Evolutionary conservation across 2,888 invertebrate species (phyloP), one percentile per base, ranked within the genome.

Genomic region (Spisula subtruncata): DNA sequence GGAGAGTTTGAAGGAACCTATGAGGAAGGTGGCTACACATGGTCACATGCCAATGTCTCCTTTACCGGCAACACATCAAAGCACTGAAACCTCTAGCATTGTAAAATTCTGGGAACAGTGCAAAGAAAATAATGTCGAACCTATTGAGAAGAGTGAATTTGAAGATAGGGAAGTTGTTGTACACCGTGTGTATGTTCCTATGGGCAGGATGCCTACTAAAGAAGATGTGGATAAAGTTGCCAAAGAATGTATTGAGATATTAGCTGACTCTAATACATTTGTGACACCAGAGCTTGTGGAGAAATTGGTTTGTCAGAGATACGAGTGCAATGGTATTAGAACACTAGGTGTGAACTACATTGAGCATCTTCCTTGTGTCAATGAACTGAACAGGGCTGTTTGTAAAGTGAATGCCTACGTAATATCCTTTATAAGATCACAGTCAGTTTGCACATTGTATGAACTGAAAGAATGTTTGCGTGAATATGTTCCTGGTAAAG

Each of bases 381-480:
- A 94, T 83, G 95, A 96, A 46, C 94, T 95, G 25, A 92, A 92
- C 46, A 93, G 96, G 5, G 56, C 93, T 48, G 84, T 95, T 12
- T 89, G 92, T 48, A 93, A 91, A 83, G 91, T 91, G 85, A 96
- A 96, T 93, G 94, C 95, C 2, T 96, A 95, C 85, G 92, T 96
- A 20, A 94, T 96, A 79, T 95, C 94, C 5, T 96, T 95, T 93
- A 91, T 95, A 20, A 94, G 94, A 83, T 92, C 94, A 18, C 91
- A 96, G 8, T 93, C 95, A 0, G 92, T 96, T 32, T 96, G 96
- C 84, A 95, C 96, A 0, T 87, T 96, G 60, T 89, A 94, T 92
- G 96, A 96, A 90, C 92, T 96, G 16, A 88, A 90, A 16, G 94
- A 95, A 81, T 91, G 93, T 66, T 86, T 96, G 81, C 80, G 91